Base-by-base conservation (phyloP, 2,888 invertebrate species). In the Polietes domitor region DNA sequence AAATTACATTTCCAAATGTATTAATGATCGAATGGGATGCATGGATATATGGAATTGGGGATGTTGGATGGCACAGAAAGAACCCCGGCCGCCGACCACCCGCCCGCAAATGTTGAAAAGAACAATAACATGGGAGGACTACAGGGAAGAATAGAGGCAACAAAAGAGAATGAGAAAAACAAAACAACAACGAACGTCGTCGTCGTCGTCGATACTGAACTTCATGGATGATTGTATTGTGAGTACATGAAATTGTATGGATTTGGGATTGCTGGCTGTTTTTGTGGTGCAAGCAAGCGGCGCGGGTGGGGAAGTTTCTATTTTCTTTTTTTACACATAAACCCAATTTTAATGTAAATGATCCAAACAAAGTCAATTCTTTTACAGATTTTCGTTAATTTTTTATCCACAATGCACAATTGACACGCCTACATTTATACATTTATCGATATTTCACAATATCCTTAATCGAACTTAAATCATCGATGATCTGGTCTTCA, bases 401-500 rank as follows among this genome's bases (percentile, higher is more conserved):
- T 43, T 55, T 55, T 24, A 15, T 32, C 53, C 53, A 4, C 37
- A 19, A 3, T n/a, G n/a, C 19, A 37, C 2, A 37, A n/a, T 21
- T 63, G 83, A 63, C 83, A 80, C 83, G 80, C 83, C 83, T 83
- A 75, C 80, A 74, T 63, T 80, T 80, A 83, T n/a, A 32, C 32
- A n/a, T 63, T 80, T 80, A 83, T 78, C 76, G 81, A 84, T 84
- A 79, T 81, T 78, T 81, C 81, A 53, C 81, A 76, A 76, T 81
- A 79, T 81, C 81, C 81, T 80, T 75, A 17, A 4, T 65, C 26
- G 32, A n/a, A 28, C 50, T 61, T 43, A 73, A 76, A 79, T 75
- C 43, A 79, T 43, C 68, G 37, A 9, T 47, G 6, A n/a, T 47
- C n/a, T 47, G n/a, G 1, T 47, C 6, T 47, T 47, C 24, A 6